These are phyloP conservation scores for Botrylloides violaceus DNA, from an alignment of 23 tunicate genomes.

Conservation along the genomic window DNA sequence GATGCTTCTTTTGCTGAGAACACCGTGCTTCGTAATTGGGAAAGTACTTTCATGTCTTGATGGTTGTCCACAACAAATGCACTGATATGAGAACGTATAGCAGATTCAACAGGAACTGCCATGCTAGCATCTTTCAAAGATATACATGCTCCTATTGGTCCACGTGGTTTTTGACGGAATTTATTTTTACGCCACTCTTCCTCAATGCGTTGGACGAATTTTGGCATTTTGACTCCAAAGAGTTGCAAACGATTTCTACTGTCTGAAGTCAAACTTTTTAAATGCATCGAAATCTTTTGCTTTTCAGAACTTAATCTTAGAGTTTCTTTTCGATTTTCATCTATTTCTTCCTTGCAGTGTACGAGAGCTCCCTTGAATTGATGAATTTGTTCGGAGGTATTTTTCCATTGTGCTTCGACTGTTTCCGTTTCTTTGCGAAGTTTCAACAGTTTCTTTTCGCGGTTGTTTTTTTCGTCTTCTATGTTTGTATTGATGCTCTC, in stretches of 20 bases:
- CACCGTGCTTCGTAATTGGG: conserved; percentile 35
- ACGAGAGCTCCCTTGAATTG: conserved; percentile 44
- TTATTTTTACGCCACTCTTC: conserved; percentile 37
- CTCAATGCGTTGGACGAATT: conserved; percentile 58
- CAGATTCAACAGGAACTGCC: conserved; percentile 77
- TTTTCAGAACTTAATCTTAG: conserved; percentile 22
- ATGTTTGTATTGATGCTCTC: conserved; percentile 36
- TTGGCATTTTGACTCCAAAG: conserved; percentile 85
- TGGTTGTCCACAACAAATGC: conserved; percentile 83
- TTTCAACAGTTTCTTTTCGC: conserved; percentile 35
- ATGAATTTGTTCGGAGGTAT: conserved; percentile 36
- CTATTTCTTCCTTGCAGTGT: conserved; percentile 17
- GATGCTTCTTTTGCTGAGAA: conserved; percentile 47
- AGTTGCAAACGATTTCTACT: conserved; percentile 52
- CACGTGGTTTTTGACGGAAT: conserved; percentile 64
- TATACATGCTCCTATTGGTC: conserved; percentile 77
- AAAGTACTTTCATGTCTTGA: conserved; percentile 59
- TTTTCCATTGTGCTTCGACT: conserved; percentile 34
- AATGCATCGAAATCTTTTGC: conserved; percentile 10
- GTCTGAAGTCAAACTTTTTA: conserved; percentile 42
- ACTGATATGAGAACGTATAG: conserved; percentile 30
- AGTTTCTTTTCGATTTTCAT: conserved; percentile 15
- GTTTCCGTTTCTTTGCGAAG: conserved; percentile 21
- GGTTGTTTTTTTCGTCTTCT: conserved; percentile 52
- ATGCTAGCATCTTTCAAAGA: conserved; percentile 51